A percentile compares a stretch with the other conserved stretches of the same genome.
These are phyloP conservation scores for Xerus rutilus DNA, from an alignment of 2,797 vertebrate genomes.

Conservation along the genomic window DNA sequence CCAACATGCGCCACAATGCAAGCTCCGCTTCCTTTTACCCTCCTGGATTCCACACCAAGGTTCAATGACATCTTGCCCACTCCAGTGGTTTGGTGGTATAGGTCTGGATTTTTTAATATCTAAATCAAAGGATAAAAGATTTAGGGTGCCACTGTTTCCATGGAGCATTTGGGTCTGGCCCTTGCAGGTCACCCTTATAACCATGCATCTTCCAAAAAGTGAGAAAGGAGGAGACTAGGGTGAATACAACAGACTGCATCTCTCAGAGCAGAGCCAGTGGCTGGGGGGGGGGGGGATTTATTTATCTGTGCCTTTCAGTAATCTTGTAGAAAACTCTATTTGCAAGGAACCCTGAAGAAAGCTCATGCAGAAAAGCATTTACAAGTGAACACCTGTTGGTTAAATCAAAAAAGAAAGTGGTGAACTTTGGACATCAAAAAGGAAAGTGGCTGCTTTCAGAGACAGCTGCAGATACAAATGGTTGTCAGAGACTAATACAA, in stretches of 20 bases:
- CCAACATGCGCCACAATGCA: rapidly evolving
- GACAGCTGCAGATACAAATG: slow-evolving; percentile 59
- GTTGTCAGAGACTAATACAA: not conserved
- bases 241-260: not conserved
- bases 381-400: slow-evolving; percentile 64
- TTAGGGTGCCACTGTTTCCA: not conserved
- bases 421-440: slow-evolving; percentile 63
- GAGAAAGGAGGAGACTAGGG: not conserved
- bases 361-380: not conserved
- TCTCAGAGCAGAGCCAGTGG: not conserved
- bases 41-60: not conserved
- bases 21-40: not conserved
- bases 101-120: not conserved
- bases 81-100: not conserved
- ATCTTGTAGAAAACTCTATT: not conserved
- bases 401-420: slow-evolving; percentile 56
- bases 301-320: not conserved
- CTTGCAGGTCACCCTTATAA: not conserved
- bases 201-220: not conserved
- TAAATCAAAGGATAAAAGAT: not conserved
- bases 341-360: not conserved
- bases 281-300: not conserved
- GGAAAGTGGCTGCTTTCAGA: not conserved
- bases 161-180: not conserved
- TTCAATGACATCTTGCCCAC: not conserved